Base-by-base conservation (phyloP, 2,888 invertebrate genomes). In the Caenorhabditis sp. region DNA sequence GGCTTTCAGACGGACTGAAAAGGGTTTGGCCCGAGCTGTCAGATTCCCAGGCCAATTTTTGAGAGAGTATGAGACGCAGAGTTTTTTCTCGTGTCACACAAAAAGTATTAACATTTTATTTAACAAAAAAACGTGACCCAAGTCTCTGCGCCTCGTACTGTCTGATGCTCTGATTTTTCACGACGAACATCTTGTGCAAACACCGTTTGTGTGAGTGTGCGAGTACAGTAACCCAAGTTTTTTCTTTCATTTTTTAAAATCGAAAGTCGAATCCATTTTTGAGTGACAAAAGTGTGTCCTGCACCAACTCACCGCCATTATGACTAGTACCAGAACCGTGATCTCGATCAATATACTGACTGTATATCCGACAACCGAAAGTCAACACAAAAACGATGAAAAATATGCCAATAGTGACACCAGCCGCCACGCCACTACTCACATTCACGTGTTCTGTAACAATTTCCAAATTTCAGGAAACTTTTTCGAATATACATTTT, bases 301-400 rank as follows among this genome's bases (percentile, higher is more conserved):
- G n/a, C 17, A 43, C 12, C n/a, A 21, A 1, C 61, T 58, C n/a
- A 67, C 69, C 70, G 19, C 66, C 59, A 61, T 62, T 76, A 1
- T 58, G 51, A 31, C 31, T 5, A 58, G 36, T 50, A 17, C 51
- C 14, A n/a, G 43, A 12, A 1, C 68, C 54, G 36, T 70, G 69
- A 43, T 66, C 69, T 17, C 77, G 36, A 51, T 81, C 81, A 17
- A 79, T 66, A 58, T 82, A 77, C 62, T 81, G 82, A 54, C 77
- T 81, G 75, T 84, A 85, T 24, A 85, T 79, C 10, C 85, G 76
- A 62, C 85, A 85, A 37, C 85, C 85, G 54, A 85, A 85, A 8
- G 83, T 84, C 27, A 85, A 70, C 23, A 85, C 64, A 64, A 85
- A 85, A 21, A 85, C 84, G 14, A 83, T 66, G 65, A 85, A 81